These are phyloP conservation scores for Turritopsis rubra DNA, from an alignment of 30 jellyfish, hydroid and myxozoan genomes.

Conservation along the genomic window DNA sequence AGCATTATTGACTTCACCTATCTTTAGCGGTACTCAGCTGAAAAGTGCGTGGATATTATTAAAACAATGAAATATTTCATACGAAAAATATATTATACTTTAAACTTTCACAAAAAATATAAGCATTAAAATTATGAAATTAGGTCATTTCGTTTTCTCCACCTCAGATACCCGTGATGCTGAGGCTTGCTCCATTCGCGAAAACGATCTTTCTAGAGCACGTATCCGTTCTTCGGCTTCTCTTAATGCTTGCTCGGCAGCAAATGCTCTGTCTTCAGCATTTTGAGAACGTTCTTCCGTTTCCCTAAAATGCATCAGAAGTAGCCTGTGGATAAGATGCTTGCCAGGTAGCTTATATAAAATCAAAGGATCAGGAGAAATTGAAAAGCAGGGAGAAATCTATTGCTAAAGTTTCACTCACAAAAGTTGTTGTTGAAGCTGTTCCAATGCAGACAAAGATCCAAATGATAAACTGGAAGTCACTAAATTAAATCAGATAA, in stretches of 20 bases:
- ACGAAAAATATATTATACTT: background rate
- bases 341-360: background rate
- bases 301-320: too few relatives aligned
- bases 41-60: background rate
- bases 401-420: slow-evolving; percentile 11
- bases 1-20: background rate
- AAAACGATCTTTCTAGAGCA: slow-evolving; percentile 49
- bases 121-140: background rate
- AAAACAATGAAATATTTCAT: background rate
- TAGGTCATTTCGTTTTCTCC: background rate
- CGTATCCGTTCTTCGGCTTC: slow-evolving; percentile 65
- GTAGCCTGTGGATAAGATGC: too few relatives aligned
- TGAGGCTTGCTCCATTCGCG: background rate
- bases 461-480: slow-evolving; percentile 26
- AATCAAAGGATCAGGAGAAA: background rate
- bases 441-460: slow-evolving; percentile 38
- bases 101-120: background rate
- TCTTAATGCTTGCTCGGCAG: slow-evolving; percentile 53
- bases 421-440: slow-evolving; percentile 56
- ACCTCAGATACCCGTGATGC: background rate
- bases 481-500: background rate
- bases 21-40: background rate
- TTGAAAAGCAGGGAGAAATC: background rate
- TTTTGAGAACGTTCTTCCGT: slow-evolving; percentile 66
- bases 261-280: slow-evolving; percentile 57